Percentiles rank a stretch among this genome's conserved stretches.
These are phyloP conservation scores for Cercopithecus mitis DNA, from an alignment of 2,797 vertebrate genomes.

Conservation along the genomic window DNA sequence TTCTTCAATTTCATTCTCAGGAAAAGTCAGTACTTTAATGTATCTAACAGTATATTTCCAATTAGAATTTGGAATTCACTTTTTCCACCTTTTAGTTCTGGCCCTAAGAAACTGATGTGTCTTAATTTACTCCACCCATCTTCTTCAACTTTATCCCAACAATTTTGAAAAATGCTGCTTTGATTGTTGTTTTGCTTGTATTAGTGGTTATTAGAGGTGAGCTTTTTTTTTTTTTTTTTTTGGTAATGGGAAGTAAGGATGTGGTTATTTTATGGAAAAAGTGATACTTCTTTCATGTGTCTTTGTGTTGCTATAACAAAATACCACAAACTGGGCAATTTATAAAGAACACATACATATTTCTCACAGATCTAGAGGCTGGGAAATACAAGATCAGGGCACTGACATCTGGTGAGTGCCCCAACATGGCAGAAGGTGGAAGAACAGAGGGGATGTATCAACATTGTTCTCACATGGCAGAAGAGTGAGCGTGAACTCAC, in stretches of 20 bases:
- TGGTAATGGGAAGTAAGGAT: not conserved
- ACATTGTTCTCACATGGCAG: not conserved
- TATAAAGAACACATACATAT: not conserved
- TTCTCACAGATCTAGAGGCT: not conserved
- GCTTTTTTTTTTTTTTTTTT: not conserved
- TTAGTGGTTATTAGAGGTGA: not conserved
- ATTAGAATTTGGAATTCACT: not conserved
- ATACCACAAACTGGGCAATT: not conserved
- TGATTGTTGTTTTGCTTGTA: not conserved
- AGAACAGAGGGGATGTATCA: not conserved
- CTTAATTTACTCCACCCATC: not conserved
- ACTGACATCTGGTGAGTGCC: not conserved
- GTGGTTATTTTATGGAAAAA: not conserved
- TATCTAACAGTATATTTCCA: not conserved
- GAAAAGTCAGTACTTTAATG: not conserved
- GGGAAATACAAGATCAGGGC: not conserved
- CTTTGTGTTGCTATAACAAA: not conserved
- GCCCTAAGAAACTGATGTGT: not conserved
- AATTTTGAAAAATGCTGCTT: not conserved
- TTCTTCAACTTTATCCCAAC: not conserved
- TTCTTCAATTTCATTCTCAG: not conserved
- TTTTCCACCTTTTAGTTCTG: not conserved
- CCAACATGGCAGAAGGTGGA: not conserved
- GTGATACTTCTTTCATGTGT: not conserved
- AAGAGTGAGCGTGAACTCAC: not conserved